Conservation (phyloP, 2,888 invertebrate genomes). For the Cephus runcator region DNA sequence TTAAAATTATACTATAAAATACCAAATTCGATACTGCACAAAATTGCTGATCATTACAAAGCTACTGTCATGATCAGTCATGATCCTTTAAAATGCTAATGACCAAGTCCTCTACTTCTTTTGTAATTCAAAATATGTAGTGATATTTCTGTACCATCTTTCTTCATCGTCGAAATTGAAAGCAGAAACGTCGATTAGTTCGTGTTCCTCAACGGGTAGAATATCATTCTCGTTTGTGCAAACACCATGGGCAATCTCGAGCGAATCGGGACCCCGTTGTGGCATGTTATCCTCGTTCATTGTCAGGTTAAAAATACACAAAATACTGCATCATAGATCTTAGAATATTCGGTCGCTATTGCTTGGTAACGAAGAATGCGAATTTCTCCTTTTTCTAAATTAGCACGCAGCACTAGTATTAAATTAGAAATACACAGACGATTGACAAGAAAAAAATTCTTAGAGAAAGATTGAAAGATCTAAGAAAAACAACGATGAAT, state of each 20-base stretch:
- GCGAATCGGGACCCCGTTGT: conserved; percentile 23
- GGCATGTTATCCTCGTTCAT: conserved; percentile 35
- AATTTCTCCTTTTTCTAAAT: background rate
- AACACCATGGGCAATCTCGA: conserved; percentile 4
- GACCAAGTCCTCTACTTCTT: background rate
- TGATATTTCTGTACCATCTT: conserved; percentile 33
- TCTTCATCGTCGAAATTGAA: conserved; percentile 42
- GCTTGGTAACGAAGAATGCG: background rate
- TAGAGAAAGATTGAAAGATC: background rate
- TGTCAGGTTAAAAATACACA: conserved; percentile 5
- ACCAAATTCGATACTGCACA: background rate
- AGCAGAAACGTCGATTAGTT: conserved; percentile 43
- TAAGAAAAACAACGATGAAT: background rate
- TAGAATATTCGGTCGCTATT: background rate
- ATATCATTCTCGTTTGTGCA: conserved; percentile 16
- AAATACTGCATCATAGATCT: background rate
- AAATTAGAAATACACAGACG: background rate
- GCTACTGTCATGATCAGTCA: background rate
- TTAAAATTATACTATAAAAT: background rate
- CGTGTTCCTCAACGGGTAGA: conserved; percentile 30
- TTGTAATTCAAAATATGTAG: background rate
- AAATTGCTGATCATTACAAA: background rate
- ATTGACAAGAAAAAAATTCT: background rate
- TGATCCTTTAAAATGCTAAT: background rate
- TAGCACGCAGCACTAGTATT: background rate